These are phyloP conservation scores for Sarcophaga peregrina DNA, from an alignment of 1,140 invertebrate species.

Conservation along the genomic window DNA sequence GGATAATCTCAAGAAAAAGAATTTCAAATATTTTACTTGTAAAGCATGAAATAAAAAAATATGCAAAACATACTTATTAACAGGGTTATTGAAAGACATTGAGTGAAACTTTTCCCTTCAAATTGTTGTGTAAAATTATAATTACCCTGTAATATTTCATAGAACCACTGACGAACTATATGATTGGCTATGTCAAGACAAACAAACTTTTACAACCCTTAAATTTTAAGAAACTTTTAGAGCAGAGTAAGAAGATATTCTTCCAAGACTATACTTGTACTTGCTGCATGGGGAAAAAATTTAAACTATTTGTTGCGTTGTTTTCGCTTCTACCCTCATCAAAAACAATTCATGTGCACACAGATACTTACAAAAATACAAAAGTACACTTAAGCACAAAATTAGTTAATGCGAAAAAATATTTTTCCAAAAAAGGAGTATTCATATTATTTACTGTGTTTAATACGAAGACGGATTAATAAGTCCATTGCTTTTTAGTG, in stretches of 20 bases:
- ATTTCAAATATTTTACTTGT: conserved; percentile 28
- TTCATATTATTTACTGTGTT: too few relatives aligned
- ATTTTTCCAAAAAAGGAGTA: too few relatives aligned
- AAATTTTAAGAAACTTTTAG: not conserved
- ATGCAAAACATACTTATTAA: conserved; percentile 20
- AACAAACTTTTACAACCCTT: conserved; percentile 53
- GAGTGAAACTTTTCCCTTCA: not conserved
- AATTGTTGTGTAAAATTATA: not conserved
- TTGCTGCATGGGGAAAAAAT: not conserved
- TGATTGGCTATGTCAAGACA: conserved; percentile 53
- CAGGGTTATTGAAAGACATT: conserved; percentile 4
- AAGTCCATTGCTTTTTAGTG: too few relatives aligned
- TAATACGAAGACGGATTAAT: too few relatives aligned
- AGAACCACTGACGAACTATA: conserved; percentile 50
- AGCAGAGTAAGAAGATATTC: not conserved
- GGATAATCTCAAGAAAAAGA: conserved; percentile 33
- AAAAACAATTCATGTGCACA: conserved; percentile 57
- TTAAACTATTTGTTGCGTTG: not conserved
- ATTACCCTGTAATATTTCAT: conserved; percentile 42
- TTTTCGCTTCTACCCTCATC: conserved; percentile 15
- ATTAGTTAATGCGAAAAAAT: not conserved
- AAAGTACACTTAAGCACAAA: not conserved
- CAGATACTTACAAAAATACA: not conserved
- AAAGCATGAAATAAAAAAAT: not conserved
- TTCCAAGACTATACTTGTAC: not conserved